phyloP scores from a whole-genome alignment of 1,140 invertebrate species.

The Paraescarpia echinospica region DNA sequence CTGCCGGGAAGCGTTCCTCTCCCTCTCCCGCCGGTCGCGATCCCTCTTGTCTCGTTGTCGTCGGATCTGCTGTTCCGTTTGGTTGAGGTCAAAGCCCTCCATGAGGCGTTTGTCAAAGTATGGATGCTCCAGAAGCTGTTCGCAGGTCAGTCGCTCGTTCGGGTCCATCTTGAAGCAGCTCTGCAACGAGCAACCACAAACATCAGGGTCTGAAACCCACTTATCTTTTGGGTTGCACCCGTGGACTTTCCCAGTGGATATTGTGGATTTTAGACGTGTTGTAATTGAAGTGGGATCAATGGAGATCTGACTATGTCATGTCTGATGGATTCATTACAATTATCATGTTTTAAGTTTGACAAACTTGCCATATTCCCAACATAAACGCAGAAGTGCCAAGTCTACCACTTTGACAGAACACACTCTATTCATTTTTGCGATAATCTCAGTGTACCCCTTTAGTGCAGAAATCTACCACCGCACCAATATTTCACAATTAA shows the following conservation, averaged over 20 bases:
- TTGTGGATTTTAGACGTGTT: neutral
- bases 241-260: neutral
- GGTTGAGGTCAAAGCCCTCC: conserved; percentile 36
- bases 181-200: conserved; percentile 57
- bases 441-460: too few species aligned
- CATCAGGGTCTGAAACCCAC: neutral
- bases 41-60: conserved; percentile 26
- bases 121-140: conserved; percentile 83
- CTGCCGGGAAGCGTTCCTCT: conserved; percentile 21
- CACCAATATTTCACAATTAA: too few species aligned
- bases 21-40: conserved; percentile 20
- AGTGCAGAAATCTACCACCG: too few species aligned
- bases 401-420: too few species aligned
- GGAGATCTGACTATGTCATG: too few species aligned
- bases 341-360: too few species aligned
- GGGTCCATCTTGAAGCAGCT: conserved; percentile 96
- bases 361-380: neutral
- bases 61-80: conserved; percentile 33
- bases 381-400: neutral
- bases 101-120: conserved; percentile 68
- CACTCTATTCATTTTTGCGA: neutral
- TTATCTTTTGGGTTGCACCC: neutral
- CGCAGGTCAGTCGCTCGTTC: conserved; percentile 81
- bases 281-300: too few species aligned
- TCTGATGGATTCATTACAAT: too few species aligned